Conservation (phyloP, 1,140 invertebrate genomes). For the Condylostylus longicornis region DNA sequence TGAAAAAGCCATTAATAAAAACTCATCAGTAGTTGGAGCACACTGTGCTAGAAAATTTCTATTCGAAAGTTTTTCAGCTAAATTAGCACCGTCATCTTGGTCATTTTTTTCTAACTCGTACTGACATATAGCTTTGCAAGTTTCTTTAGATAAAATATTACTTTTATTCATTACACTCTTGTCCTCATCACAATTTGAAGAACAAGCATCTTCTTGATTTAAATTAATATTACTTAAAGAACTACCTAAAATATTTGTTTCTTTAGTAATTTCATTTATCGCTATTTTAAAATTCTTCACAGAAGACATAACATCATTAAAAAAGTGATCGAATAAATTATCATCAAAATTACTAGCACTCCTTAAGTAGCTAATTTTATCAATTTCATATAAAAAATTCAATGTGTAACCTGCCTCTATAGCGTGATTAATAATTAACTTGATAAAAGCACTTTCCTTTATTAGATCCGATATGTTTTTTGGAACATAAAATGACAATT, state of each 20-base stretch:
- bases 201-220: no score
- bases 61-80: conserved; percentile 2
- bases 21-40: conserved; percentile 8
- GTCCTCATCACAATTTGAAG: no score
- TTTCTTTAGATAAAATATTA: no score
- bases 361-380: conserved; percentile 16
- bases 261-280: background rate
- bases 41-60: conserved; percentile 1
- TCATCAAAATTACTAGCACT: conserved; percentile 1
- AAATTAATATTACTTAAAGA: no score
- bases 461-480: conserved; percentile 7
- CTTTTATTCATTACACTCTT: no score
- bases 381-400: conserved; percentile 17
- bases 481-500: conserved; percentile 8
- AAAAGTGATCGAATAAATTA: conserved; percentile 13
- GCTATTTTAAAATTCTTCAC: conserved; percentile 5
- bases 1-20: conserved; percentile 8
- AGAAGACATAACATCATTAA: conserved; percentile 8
- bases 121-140: no score
- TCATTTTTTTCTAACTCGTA: background rate
- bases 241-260: no score
- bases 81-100: no score
- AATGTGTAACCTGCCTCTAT: conserved; percentile 21
- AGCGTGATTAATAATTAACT: conserved; percentile 15
- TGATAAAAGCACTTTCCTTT: conserved; percentile 12